Percentiles rank a stretch among this genome's conserved stretches.
Evolutionary conservation across 2,888 invertebrate genomes (phyloP).

Genomic region (Autographa pulchrina): DNA sequence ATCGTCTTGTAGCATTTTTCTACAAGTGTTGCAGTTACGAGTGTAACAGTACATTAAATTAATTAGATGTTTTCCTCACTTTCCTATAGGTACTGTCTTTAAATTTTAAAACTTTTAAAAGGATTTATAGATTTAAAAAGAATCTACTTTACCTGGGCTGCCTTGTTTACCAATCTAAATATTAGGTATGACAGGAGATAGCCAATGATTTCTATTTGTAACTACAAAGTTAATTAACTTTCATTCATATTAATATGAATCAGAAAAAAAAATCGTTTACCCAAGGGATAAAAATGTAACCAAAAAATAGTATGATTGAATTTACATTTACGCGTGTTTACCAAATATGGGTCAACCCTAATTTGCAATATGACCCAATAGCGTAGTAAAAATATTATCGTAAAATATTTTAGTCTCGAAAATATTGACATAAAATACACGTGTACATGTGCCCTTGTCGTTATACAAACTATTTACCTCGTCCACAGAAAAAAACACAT

Average conservation of each 20-base stretch:
- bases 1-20: slow-evolving; percentile 11
- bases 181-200: no score
- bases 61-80: not conserved
- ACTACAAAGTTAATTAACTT: no score
- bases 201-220: no score
- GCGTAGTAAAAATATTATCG: not conserved
- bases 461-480: not conserved
- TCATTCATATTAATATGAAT: no score
- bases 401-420: slow-evolving; percentile 3
- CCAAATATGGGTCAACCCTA: slow-evolving; percentile 4
- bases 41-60: not conserved
- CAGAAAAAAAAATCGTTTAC: not conserved
- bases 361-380: not conserved
- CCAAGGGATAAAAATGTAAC: not conserved
- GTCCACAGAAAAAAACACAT: not conserved
- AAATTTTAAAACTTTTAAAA: no score
- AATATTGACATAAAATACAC: slow-evolving; percentile 6
- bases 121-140: no score
- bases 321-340: not conserved
- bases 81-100: no score
- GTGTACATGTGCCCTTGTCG: not conserved
- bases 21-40: slow-evolving; percentile 8
- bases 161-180: no score
- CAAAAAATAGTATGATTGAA: not conserved
- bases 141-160: no score